These are phyloP conservation scores for Eilema depressum DNA, from an alignment of 2,888 invertebrate genomes.

Conservation along the genomic window DNA sequence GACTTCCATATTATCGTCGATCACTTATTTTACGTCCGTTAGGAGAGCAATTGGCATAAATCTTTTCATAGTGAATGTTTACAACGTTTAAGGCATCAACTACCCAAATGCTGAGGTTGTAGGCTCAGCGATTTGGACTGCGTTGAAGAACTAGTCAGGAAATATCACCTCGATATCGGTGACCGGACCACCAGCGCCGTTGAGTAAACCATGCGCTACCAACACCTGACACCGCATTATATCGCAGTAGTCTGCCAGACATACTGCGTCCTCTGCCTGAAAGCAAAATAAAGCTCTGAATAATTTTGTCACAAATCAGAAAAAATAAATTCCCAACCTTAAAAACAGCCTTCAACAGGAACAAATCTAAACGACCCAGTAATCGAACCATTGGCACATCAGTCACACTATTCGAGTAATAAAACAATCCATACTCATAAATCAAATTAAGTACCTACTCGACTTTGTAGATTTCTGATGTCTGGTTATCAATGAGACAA, in stretches of 20 bases:
- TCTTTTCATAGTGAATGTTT: not conserved
- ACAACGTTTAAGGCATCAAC: not conserved
- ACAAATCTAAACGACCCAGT: not conserved
- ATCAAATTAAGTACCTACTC: not conserved
- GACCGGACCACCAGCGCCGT: slow-evolving; percentile 89
- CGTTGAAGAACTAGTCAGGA: not conserved
- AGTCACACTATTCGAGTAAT: not conserved
- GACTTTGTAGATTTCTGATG: not conserved
- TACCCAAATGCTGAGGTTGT: not conserved
- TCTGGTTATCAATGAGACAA: not conserved
- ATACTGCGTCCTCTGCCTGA: slow-evolving; percentile 96
- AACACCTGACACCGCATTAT: slow-evolving; percentile 98
- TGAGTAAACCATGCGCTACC: slow-evolving; percentile 90
- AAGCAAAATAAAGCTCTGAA: not conserved
- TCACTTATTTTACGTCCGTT: not conserved
- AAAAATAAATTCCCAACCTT: not conserved
- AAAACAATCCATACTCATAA: not conserved
- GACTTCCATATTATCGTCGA: not conserved
- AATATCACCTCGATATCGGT: slow-evolving; percentile 90
- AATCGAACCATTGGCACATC: not conserved
- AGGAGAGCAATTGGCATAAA: not conserved
- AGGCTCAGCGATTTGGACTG: not conserved
- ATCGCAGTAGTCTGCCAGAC: slow-evolving; percentile 97
- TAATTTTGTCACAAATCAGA: not conserved
- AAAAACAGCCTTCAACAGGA: not conserved